phyloP scores from a whole-genome alignment of 2,797 vertebrate species.

The Catostomus latipinnis region DNA sequence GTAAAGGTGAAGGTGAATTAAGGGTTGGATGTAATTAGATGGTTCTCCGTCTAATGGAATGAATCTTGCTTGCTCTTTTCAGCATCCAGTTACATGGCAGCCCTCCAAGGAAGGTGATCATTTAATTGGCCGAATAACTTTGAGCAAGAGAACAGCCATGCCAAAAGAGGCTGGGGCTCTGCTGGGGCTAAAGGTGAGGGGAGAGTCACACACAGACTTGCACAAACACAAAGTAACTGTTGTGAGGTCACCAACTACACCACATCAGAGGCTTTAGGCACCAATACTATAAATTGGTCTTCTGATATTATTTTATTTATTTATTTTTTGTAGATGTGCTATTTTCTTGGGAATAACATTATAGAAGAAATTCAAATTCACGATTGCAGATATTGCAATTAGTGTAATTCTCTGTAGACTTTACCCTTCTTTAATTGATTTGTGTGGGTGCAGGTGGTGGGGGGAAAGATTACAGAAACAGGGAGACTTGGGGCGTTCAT shows the following conservation, averaged over 20 bases:
- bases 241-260: neutral
- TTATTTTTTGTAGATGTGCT: no score
- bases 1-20: slow-evolving; percentile 21
- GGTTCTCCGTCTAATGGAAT: slow-evolving; percentile 51
- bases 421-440: slow-evolving; percentile 32
- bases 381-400: neutral
- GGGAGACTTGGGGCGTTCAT: slow-evolving; percentile 99
- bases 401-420: slow-evolving; percentile 9
- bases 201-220: slow-evolving; percentile 22
- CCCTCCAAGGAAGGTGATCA: slow-evolving; percentile 98
- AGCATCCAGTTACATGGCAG: slow-evolving; percentile 99
- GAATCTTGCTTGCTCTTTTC: slow-evolving; percentile 63
- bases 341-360: no score
- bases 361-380: neutral
- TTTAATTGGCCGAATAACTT: slow-evolving; percentile 95
- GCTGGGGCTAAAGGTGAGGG: slow-evolving; percentile 92
- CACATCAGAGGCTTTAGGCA: neutral
- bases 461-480: slow-evolving; percentile 95
- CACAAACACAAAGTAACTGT: slow-evolving; percentile 3
- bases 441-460: slow-evolving; percentile 85
- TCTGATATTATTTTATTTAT: no score
- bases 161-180: slow-evolving; percentile 95
- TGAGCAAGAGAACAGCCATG: slow-evolving; percentile 96
- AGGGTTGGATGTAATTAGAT: slow-evolving; percentile 48
- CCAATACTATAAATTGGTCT: no score